These are phyloP conservation scores for Cebus imitator DNA, from an alignment of 2,113 vertebrate genomes.

Conservation along the genomic window DNA sequence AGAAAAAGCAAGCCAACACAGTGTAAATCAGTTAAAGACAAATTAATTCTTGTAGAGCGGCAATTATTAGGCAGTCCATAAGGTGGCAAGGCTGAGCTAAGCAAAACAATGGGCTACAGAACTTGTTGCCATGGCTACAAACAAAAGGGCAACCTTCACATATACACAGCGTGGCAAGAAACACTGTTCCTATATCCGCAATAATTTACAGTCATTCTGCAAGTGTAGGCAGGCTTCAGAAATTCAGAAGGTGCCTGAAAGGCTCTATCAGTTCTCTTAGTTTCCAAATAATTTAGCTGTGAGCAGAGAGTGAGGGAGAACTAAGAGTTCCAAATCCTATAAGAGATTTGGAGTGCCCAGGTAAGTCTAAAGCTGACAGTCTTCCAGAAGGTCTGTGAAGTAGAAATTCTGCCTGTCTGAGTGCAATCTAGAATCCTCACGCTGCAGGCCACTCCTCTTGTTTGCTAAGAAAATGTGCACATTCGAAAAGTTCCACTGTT, in stretches of 20 bases:
- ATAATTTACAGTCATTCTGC: not conserved
- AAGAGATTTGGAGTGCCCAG: not conserved
- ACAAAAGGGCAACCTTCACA: not conserved
- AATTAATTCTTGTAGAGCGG: not conserved
- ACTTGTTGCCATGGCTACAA: slow-evolving; percentile 55
- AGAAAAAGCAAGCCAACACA: not conserved
- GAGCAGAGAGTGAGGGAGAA: not conserved
- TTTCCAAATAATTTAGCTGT: slow-evolving; percentile 23
- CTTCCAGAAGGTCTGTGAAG: not conserved
- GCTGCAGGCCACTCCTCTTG: not conserved
- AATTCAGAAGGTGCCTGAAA: not conserved
- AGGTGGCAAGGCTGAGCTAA: not conserved
- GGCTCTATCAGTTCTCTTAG: not conserved
- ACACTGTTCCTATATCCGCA: not conserved
- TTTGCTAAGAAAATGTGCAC: not conserved
- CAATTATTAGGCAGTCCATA: not conserved
- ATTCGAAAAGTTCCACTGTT: not conserved
- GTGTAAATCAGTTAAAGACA: not conserved
- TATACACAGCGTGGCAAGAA: not conserved
- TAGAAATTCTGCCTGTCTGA: not conserved
- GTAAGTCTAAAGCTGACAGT: not conserved
- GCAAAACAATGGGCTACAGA: not conserved
- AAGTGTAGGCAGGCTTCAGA: slow-evolving; percentile 38
- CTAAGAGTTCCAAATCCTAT: slow-evolving; percentile 9
- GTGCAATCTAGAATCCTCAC: not conserved